Base-by-base conservation (phyloP, 1,140 invertebrate species). In the Yoshiicerus persimilis region DNA sequence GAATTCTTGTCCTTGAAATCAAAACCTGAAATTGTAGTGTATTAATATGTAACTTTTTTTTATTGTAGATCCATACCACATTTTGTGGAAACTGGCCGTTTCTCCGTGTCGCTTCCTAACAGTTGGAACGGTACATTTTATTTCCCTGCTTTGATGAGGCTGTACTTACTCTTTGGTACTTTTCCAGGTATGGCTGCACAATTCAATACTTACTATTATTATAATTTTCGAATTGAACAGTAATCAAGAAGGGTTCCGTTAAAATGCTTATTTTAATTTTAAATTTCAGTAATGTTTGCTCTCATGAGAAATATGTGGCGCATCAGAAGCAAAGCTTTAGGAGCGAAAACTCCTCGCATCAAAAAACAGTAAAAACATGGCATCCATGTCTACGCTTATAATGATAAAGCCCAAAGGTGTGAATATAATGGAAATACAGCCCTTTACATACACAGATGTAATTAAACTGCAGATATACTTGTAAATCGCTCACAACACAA, bases 91-190 rank as follows among this genome's bases (percentile, higher is more conserved):
- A 97, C 96, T 0, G 93, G 95, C 47, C 95, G 93, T 89, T 98
- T 96, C 91, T 95, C 95, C 0, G 91, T 98, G 1, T 93, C 94
- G 0, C 91, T 99, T 91, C 97, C 97, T 2, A 98, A 98, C 92
- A 91, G 92, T 25, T 96, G 94, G 94, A 99, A 99, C 92, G 95
- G 97, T 91, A 94, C 96, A 11, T 98, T 99, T 92, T 95, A 97
- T 92, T 96, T 97, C 93, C 96, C 97, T 9, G 94, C 94, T 1
- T 93, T 97, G 77, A 93, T 99, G 90, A 94, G 96, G 89, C 86
- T 96, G 11, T 97, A 98, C 92, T 92, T 98, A 9, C 91, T 98
- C 5, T 90, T 97, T 1, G 92, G 97, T 0, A 94, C 96, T 39
- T 93, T 97, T 89, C 96, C 97, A 20, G 94, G 94, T 77, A 91